Conservation (phyloP, 2,888 invertebrate species). For the Coecobrya sp. region DNA sequence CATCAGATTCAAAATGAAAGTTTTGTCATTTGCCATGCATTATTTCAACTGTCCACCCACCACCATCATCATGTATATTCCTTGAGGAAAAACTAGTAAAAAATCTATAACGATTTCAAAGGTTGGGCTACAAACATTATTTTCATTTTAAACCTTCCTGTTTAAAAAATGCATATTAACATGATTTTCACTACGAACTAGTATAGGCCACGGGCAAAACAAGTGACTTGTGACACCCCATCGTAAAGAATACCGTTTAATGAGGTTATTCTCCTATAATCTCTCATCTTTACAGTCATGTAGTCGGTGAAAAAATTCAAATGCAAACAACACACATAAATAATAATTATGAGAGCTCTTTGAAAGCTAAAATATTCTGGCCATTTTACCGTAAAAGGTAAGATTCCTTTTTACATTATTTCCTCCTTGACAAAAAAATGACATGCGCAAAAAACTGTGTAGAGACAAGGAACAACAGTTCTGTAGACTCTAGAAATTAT, state of each 20-base stretch:
- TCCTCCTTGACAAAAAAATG: not conserved
- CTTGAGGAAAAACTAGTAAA: too few species aligned
- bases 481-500: not conserved
- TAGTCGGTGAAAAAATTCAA: too few species aligned
- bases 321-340: not conserved
- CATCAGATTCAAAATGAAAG: too few species aligned
- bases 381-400: not conserved
- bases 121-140: not conserved
- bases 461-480: too few species aligned
- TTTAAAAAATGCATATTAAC: slow-evolving; percentile 6
- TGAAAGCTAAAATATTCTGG: not conserved
- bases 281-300: too few species aligned
- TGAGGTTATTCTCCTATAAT: not conserved
- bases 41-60: too few species aligned
- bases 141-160: not conserved
- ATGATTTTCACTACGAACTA: not conserved
- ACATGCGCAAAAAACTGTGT: not conserved
- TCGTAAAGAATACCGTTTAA: slow-evolving; percentile 4
- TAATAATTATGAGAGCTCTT: not conserved
- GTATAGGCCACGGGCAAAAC: not conserved
- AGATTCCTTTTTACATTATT: not conserved
- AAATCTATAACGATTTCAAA: too few species aligned
- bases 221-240: not conserved
- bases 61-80: too few species aligned
- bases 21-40: too few species aligned